Evolutionary conservation across 2,888 invertebrate species (phyloP), one percentile per base, ranked within the genome.

Genomic region (Digitonthophagus gazella): DNA sequence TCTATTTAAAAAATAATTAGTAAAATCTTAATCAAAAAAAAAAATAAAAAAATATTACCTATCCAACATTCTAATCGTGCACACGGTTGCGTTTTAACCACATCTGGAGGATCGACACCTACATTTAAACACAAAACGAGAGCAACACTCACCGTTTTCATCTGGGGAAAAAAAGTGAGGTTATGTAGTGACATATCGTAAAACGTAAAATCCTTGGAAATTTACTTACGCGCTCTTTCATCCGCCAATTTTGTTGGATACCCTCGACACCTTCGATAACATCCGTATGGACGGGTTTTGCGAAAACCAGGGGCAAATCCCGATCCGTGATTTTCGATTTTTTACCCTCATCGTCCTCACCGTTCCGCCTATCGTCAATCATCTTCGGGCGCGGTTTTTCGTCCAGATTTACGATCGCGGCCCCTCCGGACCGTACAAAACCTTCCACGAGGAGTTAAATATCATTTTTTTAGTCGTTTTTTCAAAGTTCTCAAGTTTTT

Each of bases 71-170:
- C 97, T 14, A 96, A 85, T 5, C 96, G 87, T 0, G 99, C 97
- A 83, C 98, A 97, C 0, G 98, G 98, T 78, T 96, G 94, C 2
- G 97, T 97, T 84, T 98, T 98, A 44, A 97, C 93, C 67, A 98
- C 91, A 82, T 99, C 99, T 0, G 99, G 99, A 1, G 99, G 99
- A 83, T 99, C 99, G 15, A 99, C 98, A n/a, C 98, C 98, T 68
- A 99, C 95, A 84, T 99, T 99, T 56, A 99, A 87, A 83, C 99
- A 99, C 58, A 99, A 85, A 20, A 99, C 98, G 72, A 99, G 85
- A 0, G 98, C 98, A 69, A 99, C 98, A 83, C 98, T 98, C 70
- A 98, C 98, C 0, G 99, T 99, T 85, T 98, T 98, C 95, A 98
- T 98, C 92, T 97, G 83, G 19, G 84, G 85, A 70, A 72, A 71